Conservation (phyloP, 1,140 invertebrate species). For the Heliconius himera region DNA sequence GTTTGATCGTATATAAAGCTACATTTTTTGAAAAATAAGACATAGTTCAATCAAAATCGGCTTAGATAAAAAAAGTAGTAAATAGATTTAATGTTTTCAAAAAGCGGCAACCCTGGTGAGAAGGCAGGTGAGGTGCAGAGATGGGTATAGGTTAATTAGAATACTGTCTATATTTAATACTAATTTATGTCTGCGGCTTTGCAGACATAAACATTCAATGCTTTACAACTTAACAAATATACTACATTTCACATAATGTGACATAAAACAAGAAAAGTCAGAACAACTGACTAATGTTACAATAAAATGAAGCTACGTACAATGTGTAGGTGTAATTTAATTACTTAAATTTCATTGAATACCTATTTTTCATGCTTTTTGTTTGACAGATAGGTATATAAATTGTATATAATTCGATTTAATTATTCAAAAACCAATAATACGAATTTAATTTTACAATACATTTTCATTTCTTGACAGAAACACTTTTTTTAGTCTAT, state of each 20-base stretch:
- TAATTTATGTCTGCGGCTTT: background rate
- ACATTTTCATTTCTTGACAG: background rate
- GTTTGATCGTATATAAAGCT: no score
- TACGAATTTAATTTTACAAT: background rate
- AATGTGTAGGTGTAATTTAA: no score
- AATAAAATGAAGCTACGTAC: no score
- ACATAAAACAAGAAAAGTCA: no score
- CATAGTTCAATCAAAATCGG: background rate
- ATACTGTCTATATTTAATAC: constrained; percentile 13
- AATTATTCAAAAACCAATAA: background rate
- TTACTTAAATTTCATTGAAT: no score
- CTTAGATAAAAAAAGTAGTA: no score
- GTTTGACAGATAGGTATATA: no score
- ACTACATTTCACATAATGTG: background rate
- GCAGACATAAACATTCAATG: background rate
- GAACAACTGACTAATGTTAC: no score
- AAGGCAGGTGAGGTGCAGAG: constrained; percentile 1
- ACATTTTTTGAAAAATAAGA: background rate
- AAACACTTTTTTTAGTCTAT: background rate
- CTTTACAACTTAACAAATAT: constrained; percentile 13
- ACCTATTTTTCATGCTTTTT: no score
- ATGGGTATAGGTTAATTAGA: background rate
- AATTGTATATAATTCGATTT: no score
- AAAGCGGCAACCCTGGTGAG: background rate
- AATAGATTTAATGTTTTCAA: background rate